phyloP scores from a whole-genome alignment of 35 echinoderm and acorn worm genomes.

The Diadema setosum region DNA sequence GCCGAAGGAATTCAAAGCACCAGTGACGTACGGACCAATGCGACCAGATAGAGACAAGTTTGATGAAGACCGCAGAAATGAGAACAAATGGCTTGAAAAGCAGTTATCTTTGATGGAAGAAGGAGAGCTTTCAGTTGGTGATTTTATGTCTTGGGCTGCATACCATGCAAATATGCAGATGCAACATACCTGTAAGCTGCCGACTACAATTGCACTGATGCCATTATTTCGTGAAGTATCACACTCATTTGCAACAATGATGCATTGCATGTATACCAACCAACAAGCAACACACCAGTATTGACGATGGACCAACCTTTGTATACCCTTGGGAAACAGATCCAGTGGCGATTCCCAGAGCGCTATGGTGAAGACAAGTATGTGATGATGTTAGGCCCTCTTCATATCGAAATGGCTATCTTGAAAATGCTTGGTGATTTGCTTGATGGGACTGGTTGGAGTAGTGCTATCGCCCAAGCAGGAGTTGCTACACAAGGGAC shows the following conservation, averaged over 20 bases:
- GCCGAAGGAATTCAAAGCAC: no score
- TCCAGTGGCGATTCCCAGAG: not conserved
- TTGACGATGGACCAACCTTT: slow-evolving; percentile 34
- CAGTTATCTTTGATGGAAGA: no score
- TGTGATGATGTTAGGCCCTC: slow-evolving; percentile 35
- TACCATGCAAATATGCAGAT: not conserved
- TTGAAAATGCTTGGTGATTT: slow-evolving; percentile 21
- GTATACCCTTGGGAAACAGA: slow-evolving; percentile 35
- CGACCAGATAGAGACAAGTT: no score
- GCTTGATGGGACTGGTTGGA: slow-evolving; percentile 47
- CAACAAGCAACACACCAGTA: slow-evolving; percentile 25
- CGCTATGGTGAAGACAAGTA: slow-evolving; percentile 46
- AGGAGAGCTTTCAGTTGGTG: no score
- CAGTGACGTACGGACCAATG: no score
- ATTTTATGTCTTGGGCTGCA: slow-evolving; percentile 10
- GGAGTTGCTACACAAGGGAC: slow-evolving; percentile 10
- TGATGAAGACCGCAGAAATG: no score
- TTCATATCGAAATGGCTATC: slow-evolving; percentile 53
- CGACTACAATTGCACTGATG: not conserved
- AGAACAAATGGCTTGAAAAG: no score
- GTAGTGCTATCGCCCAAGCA: slow-evolving; percentile 3
- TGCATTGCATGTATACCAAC: not conserved
- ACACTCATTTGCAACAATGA: slow-evolving; percentile 30
- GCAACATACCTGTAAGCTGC: not conserved
- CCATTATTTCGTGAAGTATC: slow-evolving; percentile 22